Evolutionary conservation across 2,888 invertebrate species (phyloP).

Genomic region (Leucoma salicis): DNA sequence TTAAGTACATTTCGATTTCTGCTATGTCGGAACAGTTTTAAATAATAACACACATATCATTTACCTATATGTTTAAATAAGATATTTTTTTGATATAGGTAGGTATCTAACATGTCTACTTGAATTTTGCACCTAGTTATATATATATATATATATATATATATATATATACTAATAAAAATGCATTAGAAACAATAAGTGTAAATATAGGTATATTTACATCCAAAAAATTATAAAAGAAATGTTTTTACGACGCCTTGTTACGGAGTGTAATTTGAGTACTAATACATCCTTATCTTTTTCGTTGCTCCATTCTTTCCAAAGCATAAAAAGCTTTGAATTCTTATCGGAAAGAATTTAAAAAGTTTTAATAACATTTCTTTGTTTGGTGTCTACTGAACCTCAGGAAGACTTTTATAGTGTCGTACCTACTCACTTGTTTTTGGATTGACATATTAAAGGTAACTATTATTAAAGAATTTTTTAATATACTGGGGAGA

Average conservation of each 20-base stretch:
- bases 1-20: too few relatives aligned
- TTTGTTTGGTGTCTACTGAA: conserved; percentile 9
- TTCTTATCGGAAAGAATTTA: conserved; percentile 41
- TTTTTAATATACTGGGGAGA: too few relatives aligned
- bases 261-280: conserved; percentile 10
- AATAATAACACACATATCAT: too few relatives aligned
- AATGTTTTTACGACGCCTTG: conserved; percentile 1
- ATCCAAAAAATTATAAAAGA: background rate
- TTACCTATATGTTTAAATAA: too few relatives aligned
- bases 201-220: background rate
- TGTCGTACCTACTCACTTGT: too few relatives aligned
- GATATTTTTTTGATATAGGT: too few relatives aligned
- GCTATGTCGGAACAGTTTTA: too few relatives aligned
- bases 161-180: background rate
- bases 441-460: too few relatives aligned
- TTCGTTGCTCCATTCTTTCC: conserved; percentile 15
- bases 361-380: conserved; percentile 50
- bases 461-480: too few relatives aligned
- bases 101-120: too few relatives aligned
- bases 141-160: background rate
- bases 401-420: too few relatives aligned
- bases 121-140: background rate
- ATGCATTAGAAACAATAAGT: background rate
- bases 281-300: conserved; percentile 19
- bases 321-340: conserved; percentile 25